These are phyloP conservation scores for Poecilia picta DNA, from an alignment of 2,797 vertebrate genomes.

Conservation along the genomic window DNA sequence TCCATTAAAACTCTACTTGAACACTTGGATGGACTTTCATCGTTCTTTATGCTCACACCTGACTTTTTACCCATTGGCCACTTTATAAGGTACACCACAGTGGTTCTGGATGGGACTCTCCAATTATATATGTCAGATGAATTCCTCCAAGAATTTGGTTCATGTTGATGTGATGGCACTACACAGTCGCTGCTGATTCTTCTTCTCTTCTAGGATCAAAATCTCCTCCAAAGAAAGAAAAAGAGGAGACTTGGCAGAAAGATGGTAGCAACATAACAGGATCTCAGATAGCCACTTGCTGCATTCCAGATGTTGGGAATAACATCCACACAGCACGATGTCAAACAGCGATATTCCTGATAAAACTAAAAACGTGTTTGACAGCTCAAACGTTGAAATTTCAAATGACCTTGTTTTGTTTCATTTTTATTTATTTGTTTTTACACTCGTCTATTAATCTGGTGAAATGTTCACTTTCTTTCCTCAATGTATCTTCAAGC, in stretches of 20 bases:
- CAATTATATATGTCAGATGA: background rate
- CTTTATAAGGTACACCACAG: background rate
- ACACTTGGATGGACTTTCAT: background rate
- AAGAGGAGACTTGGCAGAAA: background rate
- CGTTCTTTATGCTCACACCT: background rate
- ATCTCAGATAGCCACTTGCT: background rate
- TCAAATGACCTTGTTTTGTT: constrained; percentile 14
- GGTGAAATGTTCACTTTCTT: background rate
- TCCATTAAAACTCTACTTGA: background rate
- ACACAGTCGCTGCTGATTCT: background rate
- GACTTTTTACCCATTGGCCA: background rate
- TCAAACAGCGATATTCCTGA: background rate
- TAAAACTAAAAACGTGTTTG: background rate
- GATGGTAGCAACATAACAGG: background rate
- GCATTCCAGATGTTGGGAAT: background rate
- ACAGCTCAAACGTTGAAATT: background rate
- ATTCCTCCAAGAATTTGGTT: background rate
- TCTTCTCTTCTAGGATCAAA: background rate
- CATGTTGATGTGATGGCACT: background rate
- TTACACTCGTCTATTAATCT: background rate
- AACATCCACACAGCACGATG: background rate
- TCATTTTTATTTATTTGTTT: background rate
- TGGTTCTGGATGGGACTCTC: background rate
- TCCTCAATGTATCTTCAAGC: constrained; percentile 14
- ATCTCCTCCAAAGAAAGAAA: background rate